Conservation (phyloP, 2,797 vertebrate species). For the Sebastes umbrosus region DNA sequence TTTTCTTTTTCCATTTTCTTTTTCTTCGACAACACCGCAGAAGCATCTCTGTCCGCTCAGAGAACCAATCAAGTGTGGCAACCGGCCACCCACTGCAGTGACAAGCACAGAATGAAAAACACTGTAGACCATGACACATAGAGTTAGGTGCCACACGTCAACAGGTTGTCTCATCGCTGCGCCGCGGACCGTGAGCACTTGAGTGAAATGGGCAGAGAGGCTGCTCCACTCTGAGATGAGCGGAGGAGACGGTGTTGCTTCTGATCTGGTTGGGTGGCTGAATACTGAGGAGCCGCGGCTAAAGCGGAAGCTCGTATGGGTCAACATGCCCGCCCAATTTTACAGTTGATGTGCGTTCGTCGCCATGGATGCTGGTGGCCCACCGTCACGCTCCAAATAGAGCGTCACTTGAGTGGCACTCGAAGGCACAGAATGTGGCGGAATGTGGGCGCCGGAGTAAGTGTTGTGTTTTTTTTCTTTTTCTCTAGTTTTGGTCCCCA, state of each 20-base stretch:
- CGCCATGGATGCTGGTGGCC: constrained; percentile 56
- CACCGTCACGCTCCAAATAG: constrained; percentile 49
- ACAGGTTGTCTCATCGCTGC: constrained; percentile 77
- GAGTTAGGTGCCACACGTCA: constrained; percentile 71
- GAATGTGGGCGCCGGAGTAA: constrained; percentile 40
- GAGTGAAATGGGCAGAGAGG: constrained; percentile 74
- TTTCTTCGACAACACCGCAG: constrained; percentile 43
- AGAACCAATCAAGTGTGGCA: constrained; percentile 70
- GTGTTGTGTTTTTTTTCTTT: constrained; percentile 13
- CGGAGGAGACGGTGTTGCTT: constrained; percentile 68
- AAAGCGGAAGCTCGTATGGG: constrained; percentile 55
- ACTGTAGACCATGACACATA: constrained; percentile 75
- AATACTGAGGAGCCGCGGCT: constrained; percentile 61
- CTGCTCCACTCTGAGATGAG: constrained; percentile 67
- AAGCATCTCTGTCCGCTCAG: constrained; percentile 65
- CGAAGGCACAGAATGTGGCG: constrained; percentile 59
- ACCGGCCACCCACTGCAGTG: constrained; percentile 64
- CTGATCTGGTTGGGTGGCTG: constrained; percentile 70
- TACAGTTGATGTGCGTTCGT: constrained; percentile 75
- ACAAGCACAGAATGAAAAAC: constrained; percentile 75
- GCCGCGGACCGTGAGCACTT: constrained; percentile 64
- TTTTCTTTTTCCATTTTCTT: constrained; percentile 59
- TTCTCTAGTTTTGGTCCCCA: constrained; percentile 16
- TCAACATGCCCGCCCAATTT: constrained; percentile 78
- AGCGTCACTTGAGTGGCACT: constrained; percentile 69